phyloP scores from a whole-genome alignment of 2,888 invertebrate species.

The Drosophila algonquin region DNA sequence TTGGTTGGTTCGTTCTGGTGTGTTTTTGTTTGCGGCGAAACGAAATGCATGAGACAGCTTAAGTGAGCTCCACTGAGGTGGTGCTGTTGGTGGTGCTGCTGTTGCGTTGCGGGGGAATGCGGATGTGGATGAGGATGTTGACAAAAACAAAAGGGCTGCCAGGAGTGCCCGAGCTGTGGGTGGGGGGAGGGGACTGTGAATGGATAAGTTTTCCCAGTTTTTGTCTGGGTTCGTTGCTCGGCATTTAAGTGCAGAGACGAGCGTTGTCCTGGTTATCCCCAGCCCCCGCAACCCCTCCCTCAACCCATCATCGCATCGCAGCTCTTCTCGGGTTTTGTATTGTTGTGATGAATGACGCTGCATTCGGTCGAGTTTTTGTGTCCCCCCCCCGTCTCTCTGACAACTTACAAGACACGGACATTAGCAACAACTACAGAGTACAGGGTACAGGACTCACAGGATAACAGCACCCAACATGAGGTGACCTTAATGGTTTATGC shows the following conservation, averaged over 20 bases:
- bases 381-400: constrained; percentile 46
- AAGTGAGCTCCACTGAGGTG: constrained; percentile 38
- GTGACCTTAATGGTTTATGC: constrained; percentile 74
- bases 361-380: constrained; percentile 68
- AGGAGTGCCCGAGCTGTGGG: constrained; percentile 27
- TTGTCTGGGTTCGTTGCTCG: constrained; percentile 75
- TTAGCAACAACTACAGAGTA: constrained; percentile 43
- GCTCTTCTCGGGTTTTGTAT: constrained; percentile 41
- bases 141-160: constrained; percentile 63
- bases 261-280: constrained; percentile 52
- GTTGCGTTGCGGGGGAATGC: constrained; percentile 10
- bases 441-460: constrained; percentile 14
- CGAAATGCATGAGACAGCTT: constrained; percentile 46
- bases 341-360: constrained; percentile 78
- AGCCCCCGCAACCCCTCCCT: neutral
- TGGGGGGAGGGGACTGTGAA: constrained; percentile 12
- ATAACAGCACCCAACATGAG: constrained; percentile 48
- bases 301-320: constrained; percentile 21
- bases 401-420: constrained; percentile 72
- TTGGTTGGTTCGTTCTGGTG: constrained; percentile 7
- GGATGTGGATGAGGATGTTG: constrained; percentile 32
- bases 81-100: constrained; percentile 9
- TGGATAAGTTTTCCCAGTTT: constrained; percentile 48
- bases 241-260: constrained; percentile 70
- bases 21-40: constrained; percentile 53